Percentiles rank a stretch among this genome's conserved stretches.
Evolutionary conservation across 2,113 vertebrate species (phyloP).

Genomic region (Salvelinus sp.): DNA sequence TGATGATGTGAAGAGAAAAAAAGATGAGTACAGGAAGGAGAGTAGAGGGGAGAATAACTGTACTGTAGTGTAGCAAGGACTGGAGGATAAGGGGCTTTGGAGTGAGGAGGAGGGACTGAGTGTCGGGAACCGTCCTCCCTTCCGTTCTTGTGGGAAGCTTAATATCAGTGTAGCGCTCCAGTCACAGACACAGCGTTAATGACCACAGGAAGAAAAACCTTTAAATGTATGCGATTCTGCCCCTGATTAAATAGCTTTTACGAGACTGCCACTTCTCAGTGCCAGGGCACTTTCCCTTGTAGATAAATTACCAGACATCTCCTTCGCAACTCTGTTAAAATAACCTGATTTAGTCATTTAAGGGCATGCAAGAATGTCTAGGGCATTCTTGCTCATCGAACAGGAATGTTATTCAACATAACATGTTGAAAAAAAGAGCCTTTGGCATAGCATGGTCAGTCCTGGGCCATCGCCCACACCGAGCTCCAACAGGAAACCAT

Average conservation of each 20-base stretch:
- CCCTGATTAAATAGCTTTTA: slow-evolving; percentile 51
- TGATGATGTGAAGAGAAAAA: slow-evolving; percentile 47
- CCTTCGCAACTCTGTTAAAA: slow-evolving; percentile 8
- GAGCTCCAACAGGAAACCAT: slow-evolving; percentile 58
- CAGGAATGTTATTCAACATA: slow-evolving; percentile 49
- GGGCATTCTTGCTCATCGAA: slow-evolving; percentile 17
- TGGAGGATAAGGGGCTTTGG: neutral
- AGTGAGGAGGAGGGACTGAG: neutral
- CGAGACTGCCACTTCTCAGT: slow-evolving; percentile 25
- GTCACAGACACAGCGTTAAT: slow-evolving; percentile 37
- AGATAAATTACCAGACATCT: slow-evolving; percentile 36
- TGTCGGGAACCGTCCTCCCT: slow-evolving; percentile 23
- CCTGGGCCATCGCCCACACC: slow-evolving; percentile 43
- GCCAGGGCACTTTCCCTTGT: slow-evolving; percentile 38
- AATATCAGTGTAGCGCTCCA: slow-evolving; percentile 18
- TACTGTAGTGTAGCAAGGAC: slow-evolving; percentile 8
- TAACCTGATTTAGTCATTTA: slow-evolving; percentile 22
- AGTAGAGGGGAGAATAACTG: slow-evolving; percentile 4
- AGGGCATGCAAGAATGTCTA: slow-evolving; percentile 36
- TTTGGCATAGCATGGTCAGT: slow-evolving; percentile 31
- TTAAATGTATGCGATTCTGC: slow-evolving; percentile 46
- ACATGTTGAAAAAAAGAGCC: slow-evolving; percentile 49
- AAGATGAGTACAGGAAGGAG: slow-evolving; percentile 25
- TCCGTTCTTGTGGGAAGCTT: slow-evolving; percentile 28
- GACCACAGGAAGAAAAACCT: slow-evolving; percentile 52